Evolutionary conservation across 1,140 invertebrate species (phyloP).

Genomic region (Drosophila hydei): DNA sequence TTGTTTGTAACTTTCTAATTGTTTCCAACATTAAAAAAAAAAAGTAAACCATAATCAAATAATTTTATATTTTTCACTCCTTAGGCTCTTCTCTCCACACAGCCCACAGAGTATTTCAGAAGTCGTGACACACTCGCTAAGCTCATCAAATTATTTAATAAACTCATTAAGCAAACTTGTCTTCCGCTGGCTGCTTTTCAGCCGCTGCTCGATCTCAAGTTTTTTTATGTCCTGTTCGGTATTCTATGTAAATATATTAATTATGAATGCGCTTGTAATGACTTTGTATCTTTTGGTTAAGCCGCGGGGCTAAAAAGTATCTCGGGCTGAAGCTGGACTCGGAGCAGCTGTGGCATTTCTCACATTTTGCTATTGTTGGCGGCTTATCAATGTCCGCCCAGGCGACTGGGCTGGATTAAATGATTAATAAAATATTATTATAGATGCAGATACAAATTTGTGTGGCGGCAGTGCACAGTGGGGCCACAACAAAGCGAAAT

Average conservation of each 20-base stretch:
- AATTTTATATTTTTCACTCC: too few relatives aligned
- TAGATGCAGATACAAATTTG: conserved; percentile 57
- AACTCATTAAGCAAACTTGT: conserved; percentile 55
- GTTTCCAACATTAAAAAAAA: too few relatives aligned
- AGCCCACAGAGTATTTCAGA: not conserved
- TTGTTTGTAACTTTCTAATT: too few relatives aligned
- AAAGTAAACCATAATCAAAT: too few relatives aligned
- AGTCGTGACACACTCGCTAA: not conserved
- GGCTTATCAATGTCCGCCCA: conserved; percentile 56
- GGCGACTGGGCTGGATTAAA: conserved; percentile 48
- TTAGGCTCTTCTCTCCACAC: too few relatives aligned
- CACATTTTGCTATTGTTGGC: conserved; percentile 42
- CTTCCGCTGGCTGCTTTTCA: conserved; percentile 53
- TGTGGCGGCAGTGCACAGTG: conserved; percentile 16
- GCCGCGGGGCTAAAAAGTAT: conserved; percentile 3
- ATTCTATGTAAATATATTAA: conserved; percentile 68
- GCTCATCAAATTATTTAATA: not conserved
- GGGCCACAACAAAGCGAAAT: conserved; percentile 41
- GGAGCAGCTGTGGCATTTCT: conserved; percentile 57
- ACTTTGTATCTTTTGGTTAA: conserved; percentile 64
- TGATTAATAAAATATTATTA: conserved; percentile 77
- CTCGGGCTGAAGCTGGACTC: conserved; percentile 3
- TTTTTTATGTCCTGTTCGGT: not conserved
- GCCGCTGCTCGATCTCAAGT: not conserved
- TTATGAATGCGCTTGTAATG: conserved; percentile 74